Conservation (phyloP, 2,797 vertebrate species). For the Bufotes viridis region DNA sequence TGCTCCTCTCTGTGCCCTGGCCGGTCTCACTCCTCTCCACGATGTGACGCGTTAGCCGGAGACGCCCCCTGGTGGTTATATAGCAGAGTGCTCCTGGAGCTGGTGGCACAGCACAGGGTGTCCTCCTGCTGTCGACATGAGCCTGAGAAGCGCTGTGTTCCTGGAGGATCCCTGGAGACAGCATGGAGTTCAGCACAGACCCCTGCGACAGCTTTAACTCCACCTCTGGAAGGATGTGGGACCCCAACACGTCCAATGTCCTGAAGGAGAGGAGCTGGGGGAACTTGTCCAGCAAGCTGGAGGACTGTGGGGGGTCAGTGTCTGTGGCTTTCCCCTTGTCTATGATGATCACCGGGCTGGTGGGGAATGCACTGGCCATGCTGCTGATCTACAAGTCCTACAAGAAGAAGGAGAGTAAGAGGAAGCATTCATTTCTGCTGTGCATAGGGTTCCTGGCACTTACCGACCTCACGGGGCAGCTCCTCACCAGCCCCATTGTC, state of each 20-base stretch:
- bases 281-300: conserved; percentile 36
- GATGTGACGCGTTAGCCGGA: not conserved
- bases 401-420: conserved; percentile 83
- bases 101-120: not conserved
- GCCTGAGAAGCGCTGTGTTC: not conserved
- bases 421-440: conserved; percentile 90
- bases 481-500: conserved; percentile 92
- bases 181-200: not conserved
- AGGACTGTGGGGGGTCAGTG: conserved; percentile 75
- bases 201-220: not conserved
- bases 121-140: not conserved
- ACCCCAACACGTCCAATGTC: conserved; percentile 68
- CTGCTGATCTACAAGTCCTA: conserved; percentile 87
- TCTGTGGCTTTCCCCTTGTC: conserved; percentile 88
- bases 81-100: not conserved
- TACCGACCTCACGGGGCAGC: conserved; percentile 90
- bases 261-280: conserved; percentile 61
- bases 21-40: not conserved
- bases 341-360: conserved; percentile 93
- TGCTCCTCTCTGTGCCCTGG: not conserved
- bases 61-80: conserved; percentile 29
- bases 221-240: conserved; percentile 67
- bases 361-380: conserved; percentile 91
- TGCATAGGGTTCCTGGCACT: conserved; percentile 92
- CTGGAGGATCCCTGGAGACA: not conserved